phyloP scores from a whole-genome alignment of 2,888 invertebrate genomes.

The Lordiphosa andalusiaca region DNA sequence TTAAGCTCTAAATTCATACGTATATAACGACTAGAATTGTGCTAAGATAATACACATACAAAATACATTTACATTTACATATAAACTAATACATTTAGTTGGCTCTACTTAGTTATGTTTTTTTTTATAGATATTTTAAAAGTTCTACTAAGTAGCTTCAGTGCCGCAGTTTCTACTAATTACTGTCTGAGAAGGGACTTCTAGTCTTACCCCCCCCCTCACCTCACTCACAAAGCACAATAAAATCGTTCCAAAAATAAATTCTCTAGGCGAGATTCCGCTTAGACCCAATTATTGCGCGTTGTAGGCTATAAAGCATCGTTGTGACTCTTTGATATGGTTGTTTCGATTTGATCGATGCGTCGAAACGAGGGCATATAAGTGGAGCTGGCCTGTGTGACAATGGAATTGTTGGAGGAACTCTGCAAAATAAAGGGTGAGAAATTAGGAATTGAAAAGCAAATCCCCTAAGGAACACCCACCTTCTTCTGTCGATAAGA shows the following conservation, averaged over 20 bases:
- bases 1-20: slow-evolving; percentile 6
- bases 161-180: slow-evolving; percentile 25
- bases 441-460: slow-evolving; percentile 7
- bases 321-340: slow-evolving; percentile 76
- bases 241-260: slow-evolving; percentile 62
- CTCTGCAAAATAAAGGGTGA: slow-evolving; percentile 66
- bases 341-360: slow-evolving; percentile 78
- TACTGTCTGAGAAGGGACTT: slow-evolving; percentile 2
- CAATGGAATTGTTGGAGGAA: slow-evolving; percentile 79
- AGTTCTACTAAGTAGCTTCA: slow-evolving; percentile 43
- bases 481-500: slow-evolving; percentile 80
- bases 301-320: slow-evolving; percentile 76
- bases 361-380: slow-evolving; percentile 78
- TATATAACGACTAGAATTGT: slow-evolving; percentile 55
- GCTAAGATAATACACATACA: slow-evolving; percentile 45
- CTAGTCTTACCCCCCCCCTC: slow-evolving; percentile 4
- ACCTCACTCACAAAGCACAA: slow-evolving; percentile 12
- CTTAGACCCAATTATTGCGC: slow-evolving; percentile 70
- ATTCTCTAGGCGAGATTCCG: slow-evolving; percentile 38
- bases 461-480: neutral
- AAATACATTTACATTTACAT: too few relatives aligned
- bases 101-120: slow-evolving; percentile 17
- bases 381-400: slow-evolving; percentile 76
- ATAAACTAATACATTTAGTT: slow-evolving; percentile 21
- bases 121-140: slow-evolving; percentile 18